Conservation (phyloP, 2,888 invertebrate genomes). For the Crepidodera aurea region DNA sequence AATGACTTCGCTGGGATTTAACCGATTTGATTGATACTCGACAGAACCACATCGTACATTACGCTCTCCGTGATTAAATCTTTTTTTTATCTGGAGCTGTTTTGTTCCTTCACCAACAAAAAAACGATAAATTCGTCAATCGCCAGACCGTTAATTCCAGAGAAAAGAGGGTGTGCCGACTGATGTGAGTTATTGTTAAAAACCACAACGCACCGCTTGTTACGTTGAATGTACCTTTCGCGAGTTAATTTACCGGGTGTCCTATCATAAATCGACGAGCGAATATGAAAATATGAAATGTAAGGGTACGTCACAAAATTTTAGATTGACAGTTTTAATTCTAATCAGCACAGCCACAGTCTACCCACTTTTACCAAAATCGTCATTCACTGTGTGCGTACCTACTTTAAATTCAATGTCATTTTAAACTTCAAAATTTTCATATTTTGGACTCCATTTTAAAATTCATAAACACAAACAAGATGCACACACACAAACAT, state of each 20-base stretch:
- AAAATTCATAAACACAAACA: too few species aligned
- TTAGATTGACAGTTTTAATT: too few species aligned
- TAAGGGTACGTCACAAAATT: too few species aligned
- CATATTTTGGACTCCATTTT: too few species aligned
- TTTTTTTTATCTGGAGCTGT: slow-evolving; percentile 13
- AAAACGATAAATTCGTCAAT: slow-evolving; percentile 28
- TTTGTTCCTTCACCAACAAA: slow-evolving; percentile 22
- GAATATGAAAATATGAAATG: too few species aligned
- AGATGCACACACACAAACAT: too few species aligned
- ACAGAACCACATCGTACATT: slow-evolving; percentile 13
- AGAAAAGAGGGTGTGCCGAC: slow-evolving; percentile 16
- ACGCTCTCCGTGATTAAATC: slow-evolving; percentile 18
- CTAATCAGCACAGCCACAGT: too few species aligned
- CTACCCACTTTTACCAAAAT: too few species aligned
- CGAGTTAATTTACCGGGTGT: not conserved
- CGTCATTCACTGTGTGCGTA: too few species aligned
- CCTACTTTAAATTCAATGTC: too few species aligned
- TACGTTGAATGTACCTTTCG: not conserved
- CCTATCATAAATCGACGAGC: too few species aligned
- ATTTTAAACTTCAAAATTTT: too few species aligned
- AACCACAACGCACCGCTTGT: slow-evolving; percentile 15
- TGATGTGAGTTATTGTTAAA: slow-evolving; percentile 21
- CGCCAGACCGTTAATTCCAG: slow-evolving; percentile 26
- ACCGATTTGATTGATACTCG: slow-evolving; percentile 16
- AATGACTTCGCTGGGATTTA: not conserved